These are phyloP conservation scores for Chionoecetes opilio DNA, from an alignment of 1,140 invertebrate genomes.

Conservation along the genomic window DNA sequence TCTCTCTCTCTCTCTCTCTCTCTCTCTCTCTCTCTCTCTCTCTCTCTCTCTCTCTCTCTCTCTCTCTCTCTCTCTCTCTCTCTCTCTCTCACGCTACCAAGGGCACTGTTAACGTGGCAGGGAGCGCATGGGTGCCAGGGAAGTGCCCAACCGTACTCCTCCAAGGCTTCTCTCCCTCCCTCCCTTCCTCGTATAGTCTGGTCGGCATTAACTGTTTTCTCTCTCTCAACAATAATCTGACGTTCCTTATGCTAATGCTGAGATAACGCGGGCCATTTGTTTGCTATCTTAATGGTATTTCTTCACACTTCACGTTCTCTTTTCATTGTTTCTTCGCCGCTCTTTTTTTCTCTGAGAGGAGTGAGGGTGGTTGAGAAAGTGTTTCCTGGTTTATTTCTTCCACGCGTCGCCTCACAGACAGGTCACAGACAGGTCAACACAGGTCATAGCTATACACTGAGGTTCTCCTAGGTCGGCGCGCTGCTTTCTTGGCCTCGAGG, in stretches of 20 bases:
- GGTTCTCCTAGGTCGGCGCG: slow-evolving; percentile 40
- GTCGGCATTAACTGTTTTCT: too few species aligned
- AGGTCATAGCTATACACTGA: neutral
- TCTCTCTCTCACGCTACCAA: too few species aligned
- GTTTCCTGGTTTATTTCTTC: neutral
- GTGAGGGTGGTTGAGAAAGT: too few species aligned
- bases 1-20: too few species aligned
- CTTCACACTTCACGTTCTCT: neutral
- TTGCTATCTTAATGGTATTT: neutral
- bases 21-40: too few species aligned
- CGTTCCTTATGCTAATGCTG: slow-evolving; percentile 6
- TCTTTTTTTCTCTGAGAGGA: neutral
- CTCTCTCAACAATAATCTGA: neutral
- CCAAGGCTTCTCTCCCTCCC: neutral
- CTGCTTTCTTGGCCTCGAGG: slow-evolving; percentile 58
- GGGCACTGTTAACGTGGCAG: too few species aligned
- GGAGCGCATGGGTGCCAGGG: too few species aligned
- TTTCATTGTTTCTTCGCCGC: neutral
- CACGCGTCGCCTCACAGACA: neutral
- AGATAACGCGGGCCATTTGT: slow-evolving; percentile 3
- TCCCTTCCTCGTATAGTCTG: neutral
- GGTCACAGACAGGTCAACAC: neutral
- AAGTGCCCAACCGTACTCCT: too few species aligned
- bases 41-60: too few species aligned
- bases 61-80: too few species aligned